Conservation (phyloP, 2,113 vertebrate genomes). For the Hystrix brachyura region DNA sequence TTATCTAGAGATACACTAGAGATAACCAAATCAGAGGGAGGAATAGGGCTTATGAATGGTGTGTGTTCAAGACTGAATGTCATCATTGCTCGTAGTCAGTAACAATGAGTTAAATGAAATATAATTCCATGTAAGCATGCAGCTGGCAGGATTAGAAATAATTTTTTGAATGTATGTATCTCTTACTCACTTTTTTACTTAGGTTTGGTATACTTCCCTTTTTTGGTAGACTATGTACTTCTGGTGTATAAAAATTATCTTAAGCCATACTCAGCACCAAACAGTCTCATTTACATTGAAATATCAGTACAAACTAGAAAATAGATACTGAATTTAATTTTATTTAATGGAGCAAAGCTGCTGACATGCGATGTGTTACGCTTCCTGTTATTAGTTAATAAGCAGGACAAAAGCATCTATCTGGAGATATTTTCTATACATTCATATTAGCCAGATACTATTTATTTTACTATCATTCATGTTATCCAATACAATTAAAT, state of each 20-base stretch:
- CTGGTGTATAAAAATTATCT: no score
- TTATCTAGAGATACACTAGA: background rate
- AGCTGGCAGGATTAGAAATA: background rate
- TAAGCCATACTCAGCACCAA: no score
- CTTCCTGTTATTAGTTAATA: no score
- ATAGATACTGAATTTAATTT: no score
- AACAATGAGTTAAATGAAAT: background rate
- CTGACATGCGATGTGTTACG: no score
- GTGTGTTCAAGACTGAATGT: background rate
- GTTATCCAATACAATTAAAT: constrained; percentile 13
- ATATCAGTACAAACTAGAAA: no score
- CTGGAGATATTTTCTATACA: background rate
- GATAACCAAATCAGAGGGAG: background rate
- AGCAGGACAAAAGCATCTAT: no score
- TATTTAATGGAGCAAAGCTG: no score
- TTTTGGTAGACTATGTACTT: background rate
- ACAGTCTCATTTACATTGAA: no score
- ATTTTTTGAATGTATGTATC: background rate
- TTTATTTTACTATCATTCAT: constrained; percentile 19
- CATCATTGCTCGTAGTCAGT: background rate
- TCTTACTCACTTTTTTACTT: background rate
- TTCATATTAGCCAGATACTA: background rate
- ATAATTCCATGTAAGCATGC: background rate
- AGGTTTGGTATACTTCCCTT: background rate
- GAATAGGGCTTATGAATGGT: background rate